Percentiles rank a stretch among this genome's conserved stretches.
phyloP scores from a whole-genome alignment of 2,113 vertebrate species.

The Muntiacus reevesi region DNA sequence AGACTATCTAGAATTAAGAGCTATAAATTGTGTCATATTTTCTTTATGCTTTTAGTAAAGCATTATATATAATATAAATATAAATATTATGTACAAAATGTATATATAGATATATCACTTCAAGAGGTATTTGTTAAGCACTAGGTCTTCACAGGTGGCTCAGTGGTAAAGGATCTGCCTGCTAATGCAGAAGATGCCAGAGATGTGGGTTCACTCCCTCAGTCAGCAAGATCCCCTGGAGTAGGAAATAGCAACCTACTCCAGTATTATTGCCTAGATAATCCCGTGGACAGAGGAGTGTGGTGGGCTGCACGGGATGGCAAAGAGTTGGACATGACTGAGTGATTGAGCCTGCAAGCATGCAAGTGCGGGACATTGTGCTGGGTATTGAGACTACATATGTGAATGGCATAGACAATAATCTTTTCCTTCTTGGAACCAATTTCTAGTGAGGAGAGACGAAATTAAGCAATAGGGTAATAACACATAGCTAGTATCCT shows the following conservation, averaged over 20 bases:
- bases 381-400: neutral
- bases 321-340: neutral
- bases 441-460: neutral
- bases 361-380: accelerated
- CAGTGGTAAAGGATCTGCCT: neutral
- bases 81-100: neutral
- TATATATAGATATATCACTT: neutral
- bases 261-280: neutral
- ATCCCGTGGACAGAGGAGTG: neutral
- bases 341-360: neutral
- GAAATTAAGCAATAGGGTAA: neutral
- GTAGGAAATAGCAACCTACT: neutral
- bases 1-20: neutral
- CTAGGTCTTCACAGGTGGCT: neutral
- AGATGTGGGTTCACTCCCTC: neutral
- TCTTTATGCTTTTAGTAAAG: neutral
- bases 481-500: neutral
- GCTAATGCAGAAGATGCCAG: neutral
- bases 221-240: neutral
- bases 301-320: neutral
- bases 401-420: neutral
- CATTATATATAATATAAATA: neutral
- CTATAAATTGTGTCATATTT: neutral
- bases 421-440: neutral
- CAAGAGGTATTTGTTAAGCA: neutral